Conservation (phyloP, 2,888 invertebrate genomes). For the Melanargia galathea region DNA sequence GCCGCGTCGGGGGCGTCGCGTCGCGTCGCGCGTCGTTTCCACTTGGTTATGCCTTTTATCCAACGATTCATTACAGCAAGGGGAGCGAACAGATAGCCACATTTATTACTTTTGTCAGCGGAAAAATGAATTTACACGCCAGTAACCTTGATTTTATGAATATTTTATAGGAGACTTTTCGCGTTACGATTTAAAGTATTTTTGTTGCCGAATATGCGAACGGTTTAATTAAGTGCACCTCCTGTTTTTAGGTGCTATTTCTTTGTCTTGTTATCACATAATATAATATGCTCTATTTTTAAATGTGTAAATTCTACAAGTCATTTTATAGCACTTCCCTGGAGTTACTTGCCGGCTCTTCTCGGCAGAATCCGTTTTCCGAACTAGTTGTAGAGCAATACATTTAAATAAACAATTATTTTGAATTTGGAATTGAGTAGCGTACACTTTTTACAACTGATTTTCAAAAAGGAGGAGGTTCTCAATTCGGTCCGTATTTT, state of each 20-base stretch:
- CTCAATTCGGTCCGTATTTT: no score
- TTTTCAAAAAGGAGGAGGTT: no score
- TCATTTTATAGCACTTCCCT: no score
- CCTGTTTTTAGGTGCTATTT: neutral
- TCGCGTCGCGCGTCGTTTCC: constrained; percentile 63
- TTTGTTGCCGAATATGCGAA: constrained; percentile 7
- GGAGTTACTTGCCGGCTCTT: no score
- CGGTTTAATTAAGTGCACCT: neutral
- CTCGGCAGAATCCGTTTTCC: no score
- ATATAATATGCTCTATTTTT: no score
- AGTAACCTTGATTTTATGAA: constrained; percentile 48
- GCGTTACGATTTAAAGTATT: constrained; percentile 25
- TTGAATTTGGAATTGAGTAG: no score
- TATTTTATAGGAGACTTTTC: constrained; percentile 37
- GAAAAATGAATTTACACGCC: constrained; percentile 78
- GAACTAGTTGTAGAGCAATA: no score
- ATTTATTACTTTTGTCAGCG: constrained; percentile 82
- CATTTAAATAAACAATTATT: no score
- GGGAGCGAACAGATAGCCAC: constrained; percentile 76
- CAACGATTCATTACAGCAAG: constrained; percentile 78
- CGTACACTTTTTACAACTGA: no score
- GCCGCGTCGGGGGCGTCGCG: constrained; percentile 37
- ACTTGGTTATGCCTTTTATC: constrained; percentile 81
- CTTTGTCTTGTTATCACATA: neutral
- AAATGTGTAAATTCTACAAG: no score